These are phyloP conservation scores for Agrotis exclamationis DNA, from an alignment of 2,888 invertebrate species.

Conservation along the genomic window DNA sequence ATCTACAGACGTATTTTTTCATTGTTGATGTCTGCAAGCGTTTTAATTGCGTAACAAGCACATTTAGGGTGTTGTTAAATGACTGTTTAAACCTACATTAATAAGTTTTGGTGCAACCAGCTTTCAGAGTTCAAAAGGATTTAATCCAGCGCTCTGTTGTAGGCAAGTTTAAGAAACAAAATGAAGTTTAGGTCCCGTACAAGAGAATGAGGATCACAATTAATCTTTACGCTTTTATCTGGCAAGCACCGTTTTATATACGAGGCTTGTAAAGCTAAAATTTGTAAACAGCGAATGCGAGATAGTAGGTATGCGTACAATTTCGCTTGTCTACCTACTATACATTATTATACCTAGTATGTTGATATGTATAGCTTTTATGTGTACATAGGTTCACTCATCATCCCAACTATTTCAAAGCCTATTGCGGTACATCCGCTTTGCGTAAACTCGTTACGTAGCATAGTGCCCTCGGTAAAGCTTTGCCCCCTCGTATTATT, in stretches of 20 bases:
- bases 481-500: slow-evolving; percentile 7
- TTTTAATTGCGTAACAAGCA: slow-evolving; percentile 24
- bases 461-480: slow-evolving; percentile 4
- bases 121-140: slow-evolving; percentile 74
- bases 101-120: slow-evolving; percentile 58
- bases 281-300: slow-evolving; percentile 30
- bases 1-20: slow-evolving; percentile 7
- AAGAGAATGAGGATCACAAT: slow-evolving; percentile 84
- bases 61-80: slow-evolving; percentile 33
- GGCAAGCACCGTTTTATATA: slow-evolving; percentile 70
- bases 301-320: slow-evolving; percentile 17
- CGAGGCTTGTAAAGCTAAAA: slow-evolving; percentile 30
- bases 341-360: background rate
- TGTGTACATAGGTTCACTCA: slow-evolving; percentile 11
- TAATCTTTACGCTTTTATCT: slow-evolving; percentile 81
- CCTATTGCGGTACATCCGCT: slow-evolving; percentile 13
- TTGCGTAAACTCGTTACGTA: slow-evolving; percentile 25
- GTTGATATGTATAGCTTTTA: slow-evolving; percentile 5
- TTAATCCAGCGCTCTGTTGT: slow-evolving; percentile 80
- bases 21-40: slow-evolving; percentile 11
- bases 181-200: slow-evolving; percentile 84
- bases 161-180: slow-evolving; percentile 85
- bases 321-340: slow-evolving; percentile 2
- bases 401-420: slow-evolving; percentile 39
- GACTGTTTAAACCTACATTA: slow-evolving; percentile 42